Evolutionary conservation across 2,888 invertebrate species (phyloP).

Genomic region (Catocala fraxini): DNA sequence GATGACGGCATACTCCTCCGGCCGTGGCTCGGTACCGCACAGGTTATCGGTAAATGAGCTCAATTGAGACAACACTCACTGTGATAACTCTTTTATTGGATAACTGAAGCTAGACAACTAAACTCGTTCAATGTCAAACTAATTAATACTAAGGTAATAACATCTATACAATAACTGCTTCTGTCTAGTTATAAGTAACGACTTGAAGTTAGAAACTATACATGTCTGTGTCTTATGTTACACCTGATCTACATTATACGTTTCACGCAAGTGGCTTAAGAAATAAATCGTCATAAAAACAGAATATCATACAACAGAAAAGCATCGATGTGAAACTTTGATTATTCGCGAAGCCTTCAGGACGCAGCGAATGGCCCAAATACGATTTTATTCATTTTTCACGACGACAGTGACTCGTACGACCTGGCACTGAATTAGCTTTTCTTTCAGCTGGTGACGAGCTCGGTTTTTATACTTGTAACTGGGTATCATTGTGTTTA

Average conservation of each 20-base stretch:
- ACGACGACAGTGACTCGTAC: conserved; percentile 81
- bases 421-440: conserved; percentile 79
- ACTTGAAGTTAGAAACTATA: too few relatives aligned
- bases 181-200: too few relatives aligned
- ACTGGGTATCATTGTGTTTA: neutral
- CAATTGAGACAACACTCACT: conserved; percentile 69
- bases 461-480: conserved; percentile 30
- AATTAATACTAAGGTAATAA: conserved; percentile 38
- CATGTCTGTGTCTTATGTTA: too few relatives aligned
- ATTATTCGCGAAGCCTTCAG: conserved; percentile 63
- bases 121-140: conserved; percentile 53
- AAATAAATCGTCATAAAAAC: conserved; percentile 24
- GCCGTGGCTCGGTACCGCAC: conserved; percentile 41
- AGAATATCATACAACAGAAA: conserved; percentile 23
- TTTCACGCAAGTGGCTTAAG: conserved; percentile 16
- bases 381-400: conserved; percentile 85
- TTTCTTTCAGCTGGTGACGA: conserved; percentile 73
- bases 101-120: conserved; percentile 49
- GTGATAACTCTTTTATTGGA: conserved; percentile 60
- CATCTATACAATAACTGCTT: conserved; percentile 2
- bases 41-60: conserved; percentile 74
- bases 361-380: conserved; percentile 73
- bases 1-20: conserved; percentile 66
- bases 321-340: conserved; percentile 49
- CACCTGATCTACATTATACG: conserved; percentile 1